Percentiles rank a stretch among this genome's conserved stretches.
These are phyloP conservation scores for Glossosoma conforme DNA, from an alignment of 1,140 invertebrate genomes.

Conservation along the genomic window DNA sequence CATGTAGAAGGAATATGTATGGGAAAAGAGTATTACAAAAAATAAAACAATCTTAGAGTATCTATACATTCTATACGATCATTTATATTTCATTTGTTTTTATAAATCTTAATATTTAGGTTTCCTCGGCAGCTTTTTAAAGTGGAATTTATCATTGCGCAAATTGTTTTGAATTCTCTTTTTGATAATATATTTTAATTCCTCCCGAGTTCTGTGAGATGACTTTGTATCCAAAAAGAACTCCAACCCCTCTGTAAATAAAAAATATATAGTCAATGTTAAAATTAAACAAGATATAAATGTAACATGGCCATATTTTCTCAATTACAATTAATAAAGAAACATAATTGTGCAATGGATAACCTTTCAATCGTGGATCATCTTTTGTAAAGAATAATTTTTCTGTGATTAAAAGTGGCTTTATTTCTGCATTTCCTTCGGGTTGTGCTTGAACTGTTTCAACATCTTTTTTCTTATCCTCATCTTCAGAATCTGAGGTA, in stretches of 20 bases:
- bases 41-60: too few species aligned
- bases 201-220: constrained; percentile 40
- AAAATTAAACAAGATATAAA: constrained; percentile 10
- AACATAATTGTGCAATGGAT: constrained; percentile 20
- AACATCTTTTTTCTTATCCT: constrained; percentile 35
- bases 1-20: too few species aligned
- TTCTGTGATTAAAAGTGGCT: constrained; percentile 35
- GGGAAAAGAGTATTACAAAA: too few species aligned
- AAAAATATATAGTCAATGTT: constrained; percentile 28
- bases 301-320: constrained; percentile 2
- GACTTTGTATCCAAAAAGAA: constrained; percentile 48
- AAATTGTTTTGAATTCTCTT: constrained; percentile 56
- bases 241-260: constrained; percentile 51
- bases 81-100: too few species aligned
- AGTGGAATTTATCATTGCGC: constrained; percentile 42
- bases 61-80: too few species aligned
- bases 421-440: constrained; percentile 40
- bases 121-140: constrained; percentile 17
- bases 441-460: neutral
- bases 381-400: constrained; percentile 52
- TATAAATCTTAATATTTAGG: too few species aligned
- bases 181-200: constrained; percentile 56
- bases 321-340: constrained; percentile 10
- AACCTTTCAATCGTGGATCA: constrained; percentile 56
- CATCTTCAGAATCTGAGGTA: constrained; percentile 55